Evolutionary conservation across 2,888 invertebrate genomes (phyloP).

Genomic region (Leucoma salicis): DNA sequence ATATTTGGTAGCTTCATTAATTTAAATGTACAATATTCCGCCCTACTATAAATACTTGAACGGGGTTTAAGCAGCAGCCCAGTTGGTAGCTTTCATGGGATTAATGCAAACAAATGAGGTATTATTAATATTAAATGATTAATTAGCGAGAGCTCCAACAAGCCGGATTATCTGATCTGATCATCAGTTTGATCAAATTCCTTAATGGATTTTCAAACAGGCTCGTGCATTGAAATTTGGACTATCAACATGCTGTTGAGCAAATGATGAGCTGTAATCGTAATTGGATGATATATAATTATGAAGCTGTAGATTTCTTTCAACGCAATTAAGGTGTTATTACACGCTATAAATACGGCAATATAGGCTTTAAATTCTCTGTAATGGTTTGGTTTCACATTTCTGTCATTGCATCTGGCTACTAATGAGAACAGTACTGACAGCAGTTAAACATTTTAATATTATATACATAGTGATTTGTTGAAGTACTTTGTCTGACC

Average conservation of each 20-base stretch:
- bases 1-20: conserved; percentile 50
- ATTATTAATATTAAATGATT: conserved; percentile 51
- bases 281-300: no score
- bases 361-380: no score
- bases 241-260: not conserved
- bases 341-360: no score
- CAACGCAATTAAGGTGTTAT: no score
- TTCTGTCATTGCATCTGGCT: no score
- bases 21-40: conserved; percentile 44
- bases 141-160: conserved; percentile 28
- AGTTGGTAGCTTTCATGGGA: conserved; percentile 29
- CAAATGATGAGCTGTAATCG: no score
- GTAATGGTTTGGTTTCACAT: no score
- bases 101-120: conserved; percentile 47
- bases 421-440: no score
- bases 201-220: conserved; percentile 14
- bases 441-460: no score
- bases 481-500: no score
- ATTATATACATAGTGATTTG: no score
- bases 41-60: conserved; percentile 34
- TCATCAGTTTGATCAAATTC: conserved; percentile 25
- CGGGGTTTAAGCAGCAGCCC: conserved; percentile 15
- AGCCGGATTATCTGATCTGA: conserved; percentile 31
- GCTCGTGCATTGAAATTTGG: not conserved
- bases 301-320: no score